These are phyloP conservation scores for Drosophila niveifrons DNA, from an alignment of 2,888 invertebrate genomes.

Conservation along the genomic window DNA sequence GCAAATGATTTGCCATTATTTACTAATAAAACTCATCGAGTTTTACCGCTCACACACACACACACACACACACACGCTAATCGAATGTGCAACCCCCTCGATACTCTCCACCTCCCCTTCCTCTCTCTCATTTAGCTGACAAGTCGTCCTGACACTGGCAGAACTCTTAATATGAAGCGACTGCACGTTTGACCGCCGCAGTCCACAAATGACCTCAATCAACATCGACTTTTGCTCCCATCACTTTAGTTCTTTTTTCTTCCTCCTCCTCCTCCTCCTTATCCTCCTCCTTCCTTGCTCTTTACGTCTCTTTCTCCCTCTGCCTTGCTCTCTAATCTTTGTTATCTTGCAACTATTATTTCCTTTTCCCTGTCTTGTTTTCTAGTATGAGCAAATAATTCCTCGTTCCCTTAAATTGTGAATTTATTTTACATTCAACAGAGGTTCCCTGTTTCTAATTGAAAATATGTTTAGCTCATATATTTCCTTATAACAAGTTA, in stretches of 20 bases:
- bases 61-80: constrained; percentile 56
- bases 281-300: neutral
- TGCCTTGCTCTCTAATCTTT: neutral
- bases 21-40: constrained; percentile 84
- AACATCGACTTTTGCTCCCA: constrained; percentile 56
- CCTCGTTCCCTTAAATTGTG: no score
- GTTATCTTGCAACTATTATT: no score
- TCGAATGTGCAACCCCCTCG: constrained; percentile 58
- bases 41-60: constrained; percentile 40
- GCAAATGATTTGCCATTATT: constrained; percentile 85
- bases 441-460: no score
- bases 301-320: neutral
- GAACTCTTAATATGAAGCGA: constrained; percentile 74
- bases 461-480: no score
- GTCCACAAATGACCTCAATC: constrained; percentile 83
- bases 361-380: no score
- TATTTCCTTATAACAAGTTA: no score
- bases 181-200: constrained; percentile 68
- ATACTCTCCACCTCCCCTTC: neutral
- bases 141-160: constrained; percentile 45
- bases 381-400: no score
- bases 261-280: neutral
- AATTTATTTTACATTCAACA: no score
- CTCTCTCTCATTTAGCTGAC: constrained; percentile 12
- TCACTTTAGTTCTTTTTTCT: neutral